Conservation (phyloP, 2,113 vertebrate genomes). For the Eleginops maclovinus region DNA sequence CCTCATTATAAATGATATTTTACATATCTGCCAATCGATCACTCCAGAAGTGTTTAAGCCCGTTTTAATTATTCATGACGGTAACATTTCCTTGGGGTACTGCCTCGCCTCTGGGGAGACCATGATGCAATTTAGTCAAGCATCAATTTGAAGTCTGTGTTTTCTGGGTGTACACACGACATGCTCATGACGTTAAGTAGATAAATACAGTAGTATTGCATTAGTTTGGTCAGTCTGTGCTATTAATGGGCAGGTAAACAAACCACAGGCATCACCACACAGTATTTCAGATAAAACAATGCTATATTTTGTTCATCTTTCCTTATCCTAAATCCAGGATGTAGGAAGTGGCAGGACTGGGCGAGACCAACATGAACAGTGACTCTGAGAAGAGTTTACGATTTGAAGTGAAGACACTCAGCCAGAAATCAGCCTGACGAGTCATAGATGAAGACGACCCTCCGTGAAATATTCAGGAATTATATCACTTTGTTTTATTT, state of each 20-base stretch:
- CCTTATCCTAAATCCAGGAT: slow-evolving; percentile 11
- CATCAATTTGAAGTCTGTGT: not conserved
- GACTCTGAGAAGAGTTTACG: slow-evolving; percentile 29
- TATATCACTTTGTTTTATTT: slow-evolving; percentile 62
- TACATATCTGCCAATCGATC: no score
- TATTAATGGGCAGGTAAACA: not conserved
- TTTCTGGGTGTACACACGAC: not conserved
- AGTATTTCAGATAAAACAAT: not conserved
- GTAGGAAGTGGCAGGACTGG: slow-evolving; percentile 28
- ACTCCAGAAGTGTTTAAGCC: no score
- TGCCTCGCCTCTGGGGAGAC: not conserved
- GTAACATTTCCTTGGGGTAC: not conserved
- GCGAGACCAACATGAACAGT: slow-evolving; percentile 15
- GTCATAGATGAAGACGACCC: slow-evolving; percentile 50
- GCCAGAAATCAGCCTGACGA: slow-evolving; percentile 35
- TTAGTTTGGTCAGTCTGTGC: not conserved
- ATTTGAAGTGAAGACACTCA: slow-evolving; percentile 49
- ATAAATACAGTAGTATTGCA: not conserved
- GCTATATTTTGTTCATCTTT: slow-evolving; percentile 6
- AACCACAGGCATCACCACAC: not conserved
- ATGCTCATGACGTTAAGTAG: not conserved
- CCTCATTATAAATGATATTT: no score
- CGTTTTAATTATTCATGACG: not conserved
- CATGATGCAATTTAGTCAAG: not conserved
- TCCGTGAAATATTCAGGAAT: slow-evolving; percentile 73